Evolutionary conservation across 2,113 vertebrate species (phyloP).

Genomic region (Sminthopsis crassicaudata): DNA sequence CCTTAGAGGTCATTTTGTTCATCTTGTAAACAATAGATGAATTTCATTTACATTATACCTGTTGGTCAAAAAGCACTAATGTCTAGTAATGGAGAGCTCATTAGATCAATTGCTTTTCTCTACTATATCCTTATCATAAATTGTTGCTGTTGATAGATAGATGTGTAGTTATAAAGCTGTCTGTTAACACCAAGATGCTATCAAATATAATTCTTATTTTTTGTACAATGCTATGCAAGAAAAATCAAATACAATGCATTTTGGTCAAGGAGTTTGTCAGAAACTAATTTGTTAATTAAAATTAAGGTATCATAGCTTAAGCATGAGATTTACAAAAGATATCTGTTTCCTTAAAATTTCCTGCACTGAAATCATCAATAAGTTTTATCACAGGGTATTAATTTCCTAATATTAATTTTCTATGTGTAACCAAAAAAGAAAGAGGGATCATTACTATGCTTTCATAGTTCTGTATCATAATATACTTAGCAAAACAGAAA

Average conservation of each 20-base stretch:
- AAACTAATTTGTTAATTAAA: no score
- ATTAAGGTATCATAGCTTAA: no score
- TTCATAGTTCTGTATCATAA: no score
- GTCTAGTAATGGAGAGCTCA: not conserved
- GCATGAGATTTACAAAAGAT: no score
- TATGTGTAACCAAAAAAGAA: no score
- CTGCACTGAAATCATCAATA: no score
- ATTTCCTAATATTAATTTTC: no score
- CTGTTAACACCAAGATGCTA: slow-evolving; percentile 40
- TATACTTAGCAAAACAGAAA: slow-evolving; percentile 35
- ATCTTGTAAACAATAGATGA: slow-evolving; percentile 24
- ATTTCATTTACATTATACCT: not conserved
- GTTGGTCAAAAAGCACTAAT: slow-evolving; percentile 9
- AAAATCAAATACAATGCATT: no score
- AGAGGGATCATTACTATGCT: no score
- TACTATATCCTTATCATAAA: slow-evolving; percentile 23
- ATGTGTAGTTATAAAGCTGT: not conserved
- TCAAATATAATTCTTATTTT: slow-evolving; percentile 50
- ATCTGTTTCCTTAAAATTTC: no score
- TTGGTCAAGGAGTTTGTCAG: no score
- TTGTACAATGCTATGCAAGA: slow-evolving; percentile 22
- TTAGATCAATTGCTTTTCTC: slow-evolving; percentile 5
- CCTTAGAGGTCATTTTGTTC: not conserved
- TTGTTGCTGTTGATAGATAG: slow-evolving; percentile 9
- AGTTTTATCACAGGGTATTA: no score